Evolutionary conservation across 1,140 invertebrate genomes (phyloP).

Genomic region (Pinna nobilis): DNA sequence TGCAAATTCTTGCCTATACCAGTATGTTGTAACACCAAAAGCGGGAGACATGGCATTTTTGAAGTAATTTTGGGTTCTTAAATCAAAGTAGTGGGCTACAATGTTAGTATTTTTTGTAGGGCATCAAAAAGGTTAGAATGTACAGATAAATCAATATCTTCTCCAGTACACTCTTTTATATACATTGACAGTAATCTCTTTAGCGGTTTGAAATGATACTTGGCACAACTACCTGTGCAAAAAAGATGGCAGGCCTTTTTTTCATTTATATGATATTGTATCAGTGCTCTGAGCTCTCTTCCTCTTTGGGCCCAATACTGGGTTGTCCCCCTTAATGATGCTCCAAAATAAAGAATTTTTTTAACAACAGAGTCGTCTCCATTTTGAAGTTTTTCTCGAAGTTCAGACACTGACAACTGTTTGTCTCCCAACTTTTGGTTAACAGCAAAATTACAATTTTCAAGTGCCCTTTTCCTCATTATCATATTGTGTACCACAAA

Average conservation of each 20-base stretch:
- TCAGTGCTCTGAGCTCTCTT: slow-evolving; percentile 38
- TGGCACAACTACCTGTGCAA: no score
- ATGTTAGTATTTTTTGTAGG: slow-evolving; percentile 40
- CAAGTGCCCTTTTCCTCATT: slow-evolving; percentile 23
- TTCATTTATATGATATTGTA: slow-evolving; percentile 45
- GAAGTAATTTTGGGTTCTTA: slow-evolving; percentile 35
- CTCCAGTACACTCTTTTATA: not conserved
- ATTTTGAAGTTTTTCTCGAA: slow-evolving; percentile 29
- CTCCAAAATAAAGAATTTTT: slow-evolving; percentile 43
- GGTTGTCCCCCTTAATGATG: slow-evolving; percentile 17
- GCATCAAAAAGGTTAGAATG: not conserved
- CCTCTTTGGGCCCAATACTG: slow-evolving; percentile 41
- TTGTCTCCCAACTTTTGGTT: slow-evolving; percentile 43
- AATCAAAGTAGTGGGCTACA: slow-evolving; percentile 46
- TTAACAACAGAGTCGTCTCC: slow-evolving; percentile 31
- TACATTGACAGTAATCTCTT: slow-evolving; percentile 22
- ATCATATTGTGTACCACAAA: slow-evolving; percentile 50
- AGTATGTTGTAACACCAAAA: slow-evolving; percentile 30
- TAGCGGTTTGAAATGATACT: slow-evolving; percentile 36
- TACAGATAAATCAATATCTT: slow-evolving; percentile 5
- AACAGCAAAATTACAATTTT: slow-evolving; percentile 27
- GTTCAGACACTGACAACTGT: slow-evolving; percentile 25
- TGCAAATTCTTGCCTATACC: slow-evolving; percentile 50
- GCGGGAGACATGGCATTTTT: slow-evolving; percentile 20
- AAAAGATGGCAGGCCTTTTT: slow-evolving; percentile 30